Conservation (phyloP, 2,797 vertebrate genomes). For the Poeciliopsis presidionis region DNA sequence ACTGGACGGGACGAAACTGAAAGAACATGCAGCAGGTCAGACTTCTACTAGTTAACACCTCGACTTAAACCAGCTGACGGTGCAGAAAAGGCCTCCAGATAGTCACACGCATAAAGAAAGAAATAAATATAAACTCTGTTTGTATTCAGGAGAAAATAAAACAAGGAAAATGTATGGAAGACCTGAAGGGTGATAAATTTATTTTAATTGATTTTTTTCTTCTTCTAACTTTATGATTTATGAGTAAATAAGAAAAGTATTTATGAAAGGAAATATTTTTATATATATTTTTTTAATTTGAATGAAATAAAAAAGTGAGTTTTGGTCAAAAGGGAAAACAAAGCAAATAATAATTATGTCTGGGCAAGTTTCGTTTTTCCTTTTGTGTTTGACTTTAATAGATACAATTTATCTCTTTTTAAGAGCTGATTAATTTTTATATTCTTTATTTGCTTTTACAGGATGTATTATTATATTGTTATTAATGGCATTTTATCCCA, state of each 20-base stretch:
- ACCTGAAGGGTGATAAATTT: background rate
- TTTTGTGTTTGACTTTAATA: background rate
- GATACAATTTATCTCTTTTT: background rate
- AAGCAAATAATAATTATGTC: background rate
- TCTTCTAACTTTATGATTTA: background rate
- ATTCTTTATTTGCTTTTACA: background rate
- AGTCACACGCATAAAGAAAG: constrained; percentile 72
- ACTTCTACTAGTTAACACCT: constrained; percentile 39
- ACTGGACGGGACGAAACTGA: constrained; percentile 26
- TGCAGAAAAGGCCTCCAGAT: constrained; percentile 53
- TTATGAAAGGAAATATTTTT: background rate
- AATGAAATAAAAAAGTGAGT: background rate
- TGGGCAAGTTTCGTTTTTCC: background rate
- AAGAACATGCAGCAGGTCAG: constrained; percentile 36
- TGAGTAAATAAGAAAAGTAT: background rate
- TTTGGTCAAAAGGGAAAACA: background rate
- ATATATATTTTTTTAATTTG: background rate
- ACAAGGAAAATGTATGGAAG: constrained; percentile 12
- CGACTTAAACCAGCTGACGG: constrained; percentile 30
- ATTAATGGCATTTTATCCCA: background rate
- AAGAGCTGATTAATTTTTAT: background rate
- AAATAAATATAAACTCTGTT: constrained; percentile 72
- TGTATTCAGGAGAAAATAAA: constrained; percentile 31
- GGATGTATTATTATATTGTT: background rate
- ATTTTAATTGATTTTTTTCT: background rate